Evolutionary conservation across 2,113 vertebrate genomes (phyloP).

Genomic region (Lucifuga dentata): DNA sequence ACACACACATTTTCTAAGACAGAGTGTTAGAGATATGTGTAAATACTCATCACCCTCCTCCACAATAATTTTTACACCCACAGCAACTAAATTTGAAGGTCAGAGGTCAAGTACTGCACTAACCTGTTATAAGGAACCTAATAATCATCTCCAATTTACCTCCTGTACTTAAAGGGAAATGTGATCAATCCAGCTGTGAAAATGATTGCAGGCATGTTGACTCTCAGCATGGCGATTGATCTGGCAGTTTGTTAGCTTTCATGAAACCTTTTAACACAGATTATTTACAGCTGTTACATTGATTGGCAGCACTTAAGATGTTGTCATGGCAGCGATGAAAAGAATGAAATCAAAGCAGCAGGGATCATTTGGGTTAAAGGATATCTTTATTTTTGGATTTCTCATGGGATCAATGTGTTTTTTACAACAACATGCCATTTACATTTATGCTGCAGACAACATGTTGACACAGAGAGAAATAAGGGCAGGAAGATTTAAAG

Average conservation of each 20-base stretch:
- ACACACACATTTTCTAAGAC: background rate
- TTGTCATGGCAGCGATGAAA: background rate
- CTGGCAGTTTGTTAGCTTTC: slow-evolving; percentile 43
- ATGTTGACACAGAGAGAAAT: too few species aligned
- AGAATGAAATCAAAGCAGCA: slow-evolving; percentile 19
- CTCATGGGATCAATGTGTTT: slow-evolving; percentile 45
- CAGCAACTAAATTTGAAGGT: slow-evolving; percentile 36
- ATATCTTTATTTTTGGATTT: slow-evolving; percentile 36
- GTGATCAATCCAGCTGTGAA: slow-evolving; percentile 45
- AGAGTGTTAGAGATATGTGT: background rate
- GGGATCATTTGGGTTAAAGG: slow-evolving; percentile 30
- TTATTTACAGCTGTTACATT: slow-evolving; percentile 55
- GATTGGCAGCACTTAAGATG: slow-evolving; percentile 63
- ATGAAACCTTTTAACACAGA: slow-evolving; percentile 55
- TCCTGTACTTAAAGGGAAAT: slow-evolving; percentile 47
- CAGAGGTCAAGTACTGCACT: slow-evolving; percentile 34
- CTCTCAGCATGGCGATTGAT: slow-evolving; percentile 58
- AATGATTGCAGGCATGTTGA: slow-evolving; percentile 21
- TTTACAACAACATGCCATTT: slow-evolving; percentile 5
- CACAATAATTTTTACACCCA: slow-evolving; percentile 16
- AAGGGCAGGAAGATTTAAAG: too few species aligned
- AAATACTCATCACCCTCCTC: background rate
- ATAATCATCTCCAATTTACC: slow-evolving; percentile 54
- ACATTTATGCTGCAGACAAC: background rate
- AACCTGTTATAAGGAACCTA: slow-evolving; percentile 45